Evolutionary conservation across 2,113 vertebrate species (phyloP).

Genomic region (Boleophthalmus pectinirostris): DNA sequence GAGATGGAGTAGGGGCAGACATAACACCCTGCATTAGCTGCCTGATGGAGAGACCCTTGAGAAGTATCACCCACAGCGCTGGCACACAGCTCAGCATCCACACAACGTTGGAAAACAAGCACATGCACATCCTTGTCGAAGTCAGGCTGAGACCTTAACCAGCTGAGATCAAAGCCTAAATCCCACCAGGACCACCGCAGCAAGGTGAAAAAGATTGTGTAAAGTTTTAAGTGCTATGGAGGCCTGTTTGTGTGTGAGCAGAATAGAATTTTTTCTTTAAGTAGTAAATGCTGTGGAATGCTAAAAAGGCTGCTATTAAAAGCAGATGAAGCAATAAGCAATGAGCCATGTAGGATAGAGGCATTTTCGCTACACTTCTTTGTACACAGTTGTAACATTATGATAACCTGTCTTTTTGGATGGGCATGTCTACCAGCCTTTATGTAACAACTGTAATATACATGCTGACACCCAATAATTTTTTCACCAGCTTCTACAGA

Average conservation of each 20-base stretch:
- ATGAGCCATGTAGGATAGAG: background rate
- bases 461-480: background rate
- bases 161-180: slow-evolving; percentile 67
- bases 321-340: slow-evolving; percentile 18
- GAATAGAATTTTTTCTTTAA: slow-evolving; percentile 37
- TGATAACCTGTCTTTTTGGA: slow-evolving; percentile 18
- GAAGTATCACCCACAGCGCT: slow-evolving; percentile 33
- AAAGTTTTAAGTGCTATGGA: slow-evolving; percentile 40
- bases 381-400: slow-evolving; percentile 9
- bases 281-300: slow-evolving; percentile 23
- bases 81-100: slow-evolving; percentile 6
- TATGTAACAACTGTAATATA: background rate
- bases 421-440: background rate
- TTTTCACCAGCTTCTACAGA: background rate
- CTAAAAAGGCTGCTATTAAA: slow-evolving; percentile 43
- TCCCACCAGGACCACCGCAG: slow-evolving; percentile 59
- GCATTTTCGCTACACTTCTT: no score
- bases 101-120: slow-evolving; percentile 28
- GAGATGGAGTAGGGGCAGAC: slow-evolving; percentile 40
- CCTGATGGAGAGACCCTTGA: slow-evolving; percentile 55
- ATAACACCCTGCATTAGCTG: slow-evolving; percentile 39
- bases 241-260: slow-evolving; percentile 36
- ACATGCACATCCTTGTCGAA: slow-evolving; percentile 21
- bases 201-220: slow-evolving; percentile 61
- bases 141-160: slow-evolving; percentile 60